phyloP scores from a whole-genome alignment of 2,888 invertebrate species.

The Sesamia inferens region DNA sequence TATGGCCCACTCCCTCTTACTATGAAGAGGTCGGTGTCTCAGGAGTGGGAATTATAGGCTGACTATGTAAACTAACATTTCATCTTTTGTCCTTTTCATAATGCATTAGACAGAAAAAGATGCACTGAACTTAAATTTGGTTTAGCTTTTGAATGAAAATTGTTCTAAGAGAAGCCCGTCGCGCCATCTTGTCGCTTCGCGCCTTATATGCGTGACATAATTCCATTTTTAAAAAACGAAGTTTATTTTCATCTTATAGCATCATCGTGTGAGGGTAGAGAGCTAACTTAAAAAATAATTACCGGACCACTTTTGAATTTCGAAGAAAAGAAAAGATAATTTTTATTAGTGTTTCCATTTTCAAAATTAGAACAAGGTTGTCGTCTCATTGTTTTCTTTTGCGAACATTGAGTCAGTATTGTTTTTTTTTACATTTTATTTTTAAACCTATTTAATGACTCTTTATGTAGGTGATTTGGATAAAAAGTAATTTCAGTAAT shows the following conservation, averaged over 20 bases:
- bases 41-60: no score
- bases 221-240: constrained; percentile 2
- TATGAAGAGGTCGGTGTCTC: no score
- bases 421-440: constrained; percentile 33
- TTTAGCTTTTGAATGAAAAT: not conserved
- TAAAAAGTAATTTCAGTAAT: constrained; percentile 32
- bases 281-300: not conserved
- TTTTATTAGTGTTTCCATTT: constrained; percentile 45
- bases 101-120: no score
- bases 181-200: not conserved
- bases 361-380: constrained; percentile 56
- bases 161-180: not conserved
- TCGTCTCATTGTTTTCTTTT: constrained; percentile 48
- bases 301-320: constrained; percentile 13
- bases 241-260: not conserved
- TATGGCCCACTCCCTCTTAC: no score
- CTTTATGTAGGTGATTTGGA: constrained; percentile 18
- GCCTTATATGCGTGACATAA: not conserved
- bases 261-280: no score
- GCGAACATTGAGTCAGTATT: constrained; percentile 36
- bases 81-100: no score
- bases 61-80: no score
- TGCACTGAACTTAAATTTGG: no score
- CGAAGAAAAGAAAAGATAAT: constrained; percentile 23
- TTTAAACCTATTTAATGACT: constrained; percentile 30